Evolutionary conservation across 2,888 invertebrate genomes (phyloP).

Genomic region (Drosophila prostipennis): DNA sequence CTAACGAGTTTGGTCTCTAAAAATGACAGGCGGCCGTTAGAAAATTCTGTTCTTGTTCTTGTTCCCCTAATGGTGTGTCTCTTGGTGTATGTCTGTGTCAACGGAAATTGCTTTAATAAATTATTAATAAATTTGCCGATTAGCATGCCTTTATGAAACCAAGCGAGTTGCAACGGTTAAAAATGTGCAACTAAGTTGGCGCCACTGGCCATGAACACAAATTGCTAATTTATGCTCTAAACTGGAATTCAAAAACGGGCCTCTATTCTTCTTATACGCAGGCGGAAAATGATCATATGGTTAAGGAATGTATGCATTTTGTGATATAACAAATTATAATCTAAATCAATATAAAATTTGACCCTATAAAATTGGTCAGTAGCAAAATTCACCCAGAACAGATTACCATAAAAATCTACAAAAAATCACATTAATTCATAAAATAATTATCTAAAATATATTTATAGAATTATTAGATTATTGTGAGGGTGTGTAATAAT

Average conservation of each 20-base stretch:
- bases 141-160: slow-evolving; percentile 51
- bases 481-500: too few relatives aligned
- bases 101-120: slow-evolving; percentile 77
- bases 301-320: background rate
- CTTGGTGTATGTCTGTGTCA: slow-evolving; percentile 38
- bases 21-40: slow-evolving; percentile 70
- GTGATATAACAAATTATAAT: too few relatives aligned
- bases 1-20: slow-evolving; percentile 53
- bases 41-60: slow-evolving; percentile 28
- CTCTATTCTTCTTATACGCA: background rate
- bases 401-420: too few relatives aligned
- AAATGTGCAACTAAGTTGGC: slow-evolving; percentile 8
- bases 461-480: too few relatives aligned
- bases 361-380: too few relatives aligned
- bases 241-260: slow-evolving; percentile 17
- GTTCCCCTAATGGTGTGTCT: background rate
- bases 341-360: too few relatives aligned
- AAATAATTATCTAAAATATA: too few relatives aligned
- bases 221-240: slow-evolving; percentile 36
- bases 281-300: slow-evolving; percentile 7
- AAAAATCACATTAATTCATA: too few relatives aligned
- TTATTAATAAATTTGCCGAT: slow-evolving; percentile 71
- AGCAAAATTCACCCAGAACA: too few relatives aligned
- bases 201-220: slow-evolving; percentile 28
- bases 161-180: slow-evolving; percentile 19